These are phyloP conservation scores for Champsocephalus esox DNA, from an alignment of 2,797 vertebrate species.

Conservation along the genomic window DNA sequence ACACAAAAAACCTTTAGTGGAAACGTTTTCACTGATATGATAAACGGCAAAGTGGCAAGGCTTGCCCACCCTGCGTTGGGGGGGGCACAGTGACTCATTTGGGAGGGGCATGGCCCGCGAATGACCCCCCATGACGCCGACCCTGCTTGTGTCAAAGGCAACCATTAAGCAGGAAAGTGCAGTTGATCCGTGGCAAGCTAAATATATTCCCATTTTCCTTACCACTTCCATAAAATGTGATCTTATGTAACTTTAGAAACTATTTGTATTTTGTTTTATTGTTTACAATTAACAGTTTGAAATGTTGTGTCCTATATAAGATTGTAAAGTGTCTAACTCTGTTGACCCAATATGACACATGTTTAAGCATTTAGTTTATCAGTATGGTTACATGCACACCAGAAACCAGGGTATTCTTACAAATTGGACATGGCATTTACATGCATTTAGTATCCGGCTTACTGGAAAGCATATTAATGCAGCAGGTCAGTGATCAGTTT, in stretches of 20 bases:
- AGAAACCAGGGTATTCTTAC: neutral
- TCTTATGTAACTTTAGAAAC: neutral
- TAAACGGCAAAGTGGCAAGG: too few relatives aligned
- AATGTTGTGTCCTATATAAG: neutral
- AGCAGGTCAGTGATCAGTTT: neutral
- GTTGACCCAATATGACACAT: too few relatives aligned
- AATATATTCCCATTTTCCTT: neutral
- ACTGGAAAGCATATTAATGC: neutral
- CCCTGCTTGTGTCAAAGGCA: neutral
- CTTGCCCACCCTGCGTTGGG: too few relatives aligned
- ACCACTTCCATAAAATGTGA: neutral
- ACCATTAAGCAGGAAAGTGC: neutral
- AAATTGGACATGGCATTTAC: neutral
- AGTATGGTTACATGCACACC: neutral
- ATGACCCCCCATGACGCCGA: too few relatives aligned
- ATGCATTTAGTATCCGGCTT: neutral
- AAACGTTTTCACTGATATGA: too few relatives aligned
- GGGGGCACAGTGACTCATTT: too few relatives aligned
- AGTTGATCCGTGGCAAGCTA: neutral
- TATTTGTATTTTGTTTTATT: neutral
- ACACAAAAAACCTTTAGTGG: too few relatives aligned
- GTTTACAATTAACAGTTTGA: neutral
- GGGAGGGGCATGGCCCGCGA: too few relatives aligned
- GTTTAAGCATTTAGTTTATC: neutral
- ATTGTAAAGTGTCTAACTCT: neutral